A percentile compares a stretch with the other conserved stretches of the same genome.
phyloP scores from a whole-genome alignment of 2,797 vertebrate genomes.

The Bovichtus variegatus region DNA sequence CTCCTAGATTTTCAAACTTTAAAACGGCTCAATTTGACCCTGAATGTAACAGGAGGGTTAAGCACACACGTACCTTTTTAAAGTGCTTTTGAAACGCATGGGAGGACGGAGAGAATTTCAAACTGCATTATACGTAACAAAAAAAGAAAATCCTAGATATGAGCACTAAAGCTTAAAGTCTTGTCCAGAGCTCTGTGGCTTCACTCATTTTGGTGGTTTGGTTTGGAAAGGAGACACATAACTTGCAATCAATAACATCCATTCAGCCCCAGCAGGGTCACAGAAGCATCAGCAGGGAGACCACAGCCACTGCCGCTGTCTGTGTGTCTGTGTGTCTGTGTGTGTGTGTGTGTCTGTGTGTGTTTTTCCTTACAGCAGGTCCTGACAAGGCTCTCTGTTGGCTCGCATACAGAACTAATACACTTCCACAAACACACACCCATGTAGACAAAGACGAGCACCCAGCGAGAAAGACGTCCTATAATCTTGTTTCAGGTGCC shows the following conservation, averaged over 20 bases:
- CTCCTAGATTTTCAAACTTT: too few species aligned
- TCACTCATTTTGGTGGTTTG: not conserved
- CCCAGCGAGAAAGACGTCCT: not conserved
- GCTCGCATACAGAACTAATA: conserved; percentile 5
- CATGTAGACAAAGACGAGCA: not conserved
- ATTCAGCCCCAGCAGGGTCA: not conserved
- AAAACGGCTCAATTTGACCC: too few species aligned
- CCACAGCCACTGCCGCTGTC: conserved; percentile 9
- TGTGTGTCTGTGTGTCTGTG: too few species aligned
- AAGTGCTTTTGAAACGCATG: too few species aligned
- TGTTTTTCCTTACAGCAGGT: too few species aligned
- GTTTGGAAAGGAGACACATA: not conserved
- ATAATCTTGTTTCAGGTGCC: not conserved
- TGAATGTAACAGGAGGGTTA: too few species aligned
- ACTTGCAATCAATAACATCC: conserved; percentile 6
- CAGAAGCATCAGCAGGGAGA: conserved; percentile 18
- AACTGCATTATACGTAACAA: not conserved
- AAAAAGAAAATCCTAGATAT: not conserved
- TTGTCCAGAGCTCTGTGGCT: not conserved
- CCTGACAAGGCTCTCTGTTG: too few species aligned
- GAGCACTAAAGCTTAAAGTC: not conserved
- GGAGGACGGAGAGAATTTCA: too few species aligned
- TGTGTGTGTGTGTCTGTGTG: too few species aligned
- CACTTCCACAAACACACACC: not conserved
- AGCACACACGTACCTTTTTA: too few species aligned